A percentile compares a stretch with the other conserved stretches of the same genome.
Conservation (phyloP, 2,797 vertebrate genomes). For the Enteromius treurensis region DNA sequence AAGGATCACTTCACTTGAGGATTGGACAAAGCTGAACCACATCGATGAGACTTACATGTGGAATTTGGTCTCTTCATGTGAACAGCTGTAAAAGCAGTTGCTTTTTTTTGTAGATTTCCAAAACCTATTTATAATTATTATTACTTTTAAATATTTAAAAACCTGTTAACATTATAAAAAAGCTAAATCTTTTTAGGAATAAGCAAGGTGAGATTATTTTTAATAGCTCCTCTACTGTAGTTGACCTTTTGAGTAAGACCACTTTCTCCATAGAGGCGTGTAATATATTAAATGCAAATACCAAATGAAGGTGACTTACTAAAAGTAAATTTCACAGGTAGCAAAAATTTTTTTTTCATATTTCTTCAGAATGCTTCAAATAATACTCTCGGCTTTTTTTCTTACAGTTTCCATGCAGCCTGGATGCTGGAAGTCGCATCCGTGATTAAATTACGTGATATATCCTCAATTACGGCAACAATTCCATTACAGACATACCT, state of each 20-base stretch:
- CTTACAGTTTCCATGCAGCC: neutral
- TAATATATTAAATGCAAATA: slow-evolving; percentile 53
- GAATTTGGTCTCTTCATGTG: neutral
- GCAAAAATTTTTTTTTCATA: slow-evolving; percentile 23
- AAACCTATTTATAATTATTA: neutral
- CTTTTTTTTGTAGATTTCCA: neutral
- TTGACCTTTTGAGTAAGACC: slow-evolving; percentile 38
- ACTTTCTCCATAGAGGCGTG: slow-evolving; percentile 26
- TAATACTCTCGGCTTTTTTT: slow-evolving; percentile 20
- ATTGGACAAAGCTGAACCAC: neutral
- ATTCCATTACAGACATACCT: slow-evolving; percentile 33
- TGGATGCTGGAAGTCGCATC: slow-evolving; percentile 2
- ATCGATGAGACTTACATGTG: neutral
- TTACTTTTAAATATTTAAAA: neutral
- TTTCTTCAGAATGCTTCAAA: neutral
- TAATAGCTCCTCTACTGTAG: neutral
- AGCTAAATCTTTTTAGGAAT: neutral
- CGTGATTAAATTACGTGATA: slow-evolving; percentile 12
- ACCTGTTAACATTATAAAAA: neutral
- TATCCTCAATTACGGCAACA: slow-evolving; percentile 9
- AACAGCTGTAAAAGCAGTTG: neutral
- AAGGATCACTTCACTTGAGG: too few species aligned
- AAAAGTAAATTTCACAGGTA: slow-evolving; percentile 48
- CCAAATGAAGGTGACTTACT: slow-evolving; percentile 46
- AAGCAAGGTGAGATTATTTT: neutral